These are phyloP conservation scores for Triplophysa dalaica DNA, from an alignment of 2,113 vertebrate species.

Conservation along the genomic window DNA sequence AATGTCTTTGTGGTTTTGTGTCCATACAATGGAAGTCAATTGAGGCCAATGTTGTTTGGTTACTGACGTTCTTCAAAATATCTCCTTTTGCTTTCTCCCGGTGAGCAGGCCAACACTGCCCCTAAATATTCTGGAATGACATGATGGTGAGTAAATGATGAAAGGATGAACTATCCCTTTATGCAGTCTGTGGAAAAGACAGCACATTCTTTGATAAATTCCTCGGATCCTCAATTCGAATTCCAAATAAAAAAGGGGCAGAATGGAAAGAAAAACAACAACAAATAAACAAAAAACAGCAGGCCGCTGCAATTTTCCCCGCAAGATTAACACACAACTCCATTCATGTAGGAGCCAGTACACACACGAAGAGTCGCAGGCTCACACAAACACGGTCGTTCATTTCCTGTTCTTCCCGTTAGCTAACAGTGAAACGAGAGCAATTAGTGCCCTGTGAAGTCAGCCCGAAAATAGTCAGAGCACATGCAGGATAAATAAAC, in stretches of 20 bases:
- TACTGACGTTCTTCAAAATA: too few species aligned
- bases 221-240: neutral
- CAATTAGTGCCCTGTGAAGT: constrained; percentile 78
- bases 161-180: neutral
- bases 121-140: too few species aligned
- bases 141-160: too few species aligned
- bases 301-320: neutral
- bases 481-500: constrained; percentile 77
- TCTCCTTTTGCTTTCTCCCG: too few species aligned
- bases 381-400: constrained; percentile 73
- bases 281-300: constrained; percentile 43
- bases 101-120: too few species aligned
- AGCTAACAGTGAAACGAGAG: constrained; percentile 78
- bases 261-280: constrained; percentile 31
- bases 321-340: constrained; percentile 44
- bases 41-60: too few species aligned
- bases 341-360: constrained; percentile 37
- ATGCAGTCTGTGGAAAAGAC: neutral
- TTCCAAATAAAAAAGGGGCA: constrained; percentile 16
- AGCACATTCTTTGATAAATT: constrained; percentile 20
- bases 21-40: too few species aligned
- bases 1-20: too few species aligned
- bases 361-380: constrained; percentile 52
- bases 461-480: constrained; percentile 74
- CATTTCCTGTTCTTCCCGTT: constrained; percentile 78